Base-by-base conservation (phyloP, 92 coral and sea anemone genomes). In the Epizoanthus scotinus region DNA sequence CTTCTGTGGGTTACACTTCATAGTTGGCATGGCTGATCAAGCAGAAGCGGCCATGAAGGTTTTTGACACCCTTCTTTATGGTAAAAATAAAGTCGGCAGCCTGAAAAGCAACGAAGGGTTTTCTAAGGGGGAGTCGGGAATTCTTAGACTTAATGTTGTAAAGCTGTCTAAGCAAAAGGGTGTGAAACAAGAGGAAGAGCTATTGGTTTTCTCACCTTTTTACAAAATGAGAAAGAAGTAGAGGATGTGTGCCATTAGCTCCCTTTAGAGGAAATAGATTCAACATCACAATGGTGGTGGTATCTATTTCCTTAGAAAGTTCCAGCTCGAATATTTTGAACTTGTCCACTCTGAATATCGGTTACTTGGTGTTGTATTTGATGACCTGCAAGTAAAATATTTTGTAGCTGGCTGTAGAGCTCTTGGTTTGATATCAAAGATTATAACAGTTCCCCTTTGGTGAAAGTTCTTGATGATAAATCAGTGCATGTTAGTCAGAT, bases 361-460 rank as follows among this genome's bases (percentile, higher is more conserved):
- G 53, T 27, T 75, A 52, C 81, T 75, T 10, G 53, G 62, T 65
- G 67, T 54, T 52, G 81, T 58, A 52, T 65, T 54, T 75, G 62
- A 75, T 57, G 81, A 75, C 65, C 58, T 75, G 58, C 52, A 57
- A 75, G 81, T 57, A 52, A 52, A 34, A 57, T 65, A 38, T 56
- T 75, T 34, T 67, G 58, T 74, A 57, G 81, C 81, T 56, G 81
- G 67, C 57, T 50, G 31, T 25, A 50, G 67, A 50, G 81, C 81
- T 67, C 81, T 74, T 24, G 81, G 81, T 56, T 31, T 74, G 20
- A 8, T 74, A 67, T 64, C 57, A 12, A 57, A 54, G 27, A 47
- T 72, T 75, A 67, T 75, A 65, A 75, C 81, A 54, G 81, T 66
- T 67, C 81, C 81, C 65, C 62, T 75, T 75, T 29, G 58, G 17